Evolutionary conservation across 2,888 invertebrate species (phyloP).

Genomic region (Drosophila borealis): DNA sequence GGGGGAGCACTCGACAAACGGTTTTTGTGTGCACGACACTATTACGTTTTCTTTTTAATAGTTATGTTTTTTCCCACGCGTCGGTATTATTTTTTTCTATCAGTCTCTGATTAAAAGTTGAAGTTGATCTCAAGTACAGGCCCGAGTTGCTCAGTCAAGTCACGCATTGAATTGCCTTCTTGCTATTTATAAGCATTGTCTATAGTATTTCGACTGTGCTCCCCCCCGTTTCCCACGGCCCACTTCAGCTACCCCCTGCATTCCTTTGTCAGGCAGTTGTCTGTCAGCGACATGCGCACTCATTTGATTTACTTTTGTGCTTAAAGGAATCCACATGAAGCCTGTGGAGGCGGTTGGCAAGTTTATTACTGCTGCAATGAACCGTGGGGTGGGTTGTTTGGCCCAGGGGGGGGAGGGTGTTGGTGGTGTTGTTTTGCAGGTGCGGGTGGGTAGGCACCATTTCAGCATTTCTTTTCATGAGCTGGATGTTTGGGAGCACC

Average conservation of each 20-base stretch:
- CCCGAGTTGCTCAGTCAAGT: conserved; percentile 68
- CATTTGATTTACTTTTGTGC: conserved; percentile 71
- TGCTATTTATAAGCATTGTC: conserved; percentile 64
- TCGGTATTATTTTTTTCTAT: conserved; percentile 21
- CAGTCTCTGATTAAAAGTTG: conserved; percentile 75
- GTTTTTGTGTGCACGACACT: conserved; percentile 61
- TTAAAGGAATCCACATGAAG: conserved; percentile 53
- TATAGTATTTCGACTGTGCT: conserved; percentile 31
- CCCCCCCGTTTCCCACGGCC: background rate
- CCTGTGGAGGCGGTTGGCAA: conserved; percentile 3
- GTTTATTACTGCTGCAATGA: conserved; percentile 59
- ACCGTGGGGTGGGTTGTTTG: background rate
- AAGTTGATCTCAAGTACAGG: conserved; percentile 70
- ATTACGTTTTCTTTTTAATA: conserved; percentile 68
- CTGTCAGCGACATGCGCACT: conserved; percentile 67
- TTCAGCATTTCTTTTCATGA: conserved; percentile 39
- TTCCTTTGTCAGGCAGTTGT: conserved; percentile 36
- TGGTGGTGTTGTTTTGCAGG: background rate
- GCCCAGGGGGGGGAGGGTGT: background rate
- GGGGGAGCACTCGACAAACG: conserved; percentile 40
- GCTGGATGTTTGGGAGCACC: conserved; percentile 29
- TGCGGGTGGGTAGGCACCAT: background rate
- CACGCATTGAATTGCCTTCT: conserved; percentile 74
- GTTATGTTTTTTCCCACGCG: conserved; percentile 39
- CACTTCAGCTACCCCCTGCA: conserved; percentile 4